These are phyloP conservation scores for Centropus bengalensis DNA, from an alignment of 2,113 vertebrate genomes.

Conservation along the genomic window DNA sequence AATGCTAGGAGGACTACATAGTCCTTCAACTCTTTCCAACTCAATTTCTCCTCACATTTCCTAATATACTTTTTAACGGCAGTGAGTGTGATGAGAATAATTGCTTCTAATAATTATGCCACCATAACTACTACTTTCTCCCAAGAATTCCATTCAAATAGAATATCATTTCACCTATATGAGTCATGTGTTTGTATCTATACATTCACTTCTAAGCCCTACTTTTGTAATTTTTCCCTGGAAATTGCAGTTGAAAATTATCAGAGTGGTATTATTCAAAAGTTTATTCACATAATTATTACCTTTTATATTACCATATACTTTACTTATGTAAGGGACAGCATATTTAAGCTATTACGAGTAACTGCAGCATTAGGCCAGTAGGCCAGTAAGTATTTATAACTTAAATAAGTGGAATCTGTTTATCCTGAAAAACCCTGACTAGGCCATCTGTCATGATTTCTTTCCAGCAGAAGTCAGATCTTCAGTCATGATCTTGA, in stretches of 20 bases:
- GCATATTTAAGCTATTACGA: slow-evolving; percentile 30
- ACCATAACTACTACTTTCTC: not conserved
- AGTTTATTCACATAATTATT: not conserved
- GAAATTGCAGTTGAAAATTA: not conserved
- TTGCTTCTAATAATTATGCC: not conserved
- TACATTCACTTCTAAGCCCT: not conserved
- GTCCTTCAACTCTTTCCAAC: not conserved
- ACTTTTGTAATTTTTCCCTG: not conserved
- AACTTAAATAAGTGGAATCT: slow-evolving; percentile 36
- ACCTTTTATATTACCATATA: not conserved
- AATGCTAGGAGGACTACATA: not conserved
- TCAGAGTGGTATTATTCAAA: not conserved
- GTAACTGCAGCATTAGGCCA: not conserved
- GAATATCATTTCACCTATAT: not conserved
- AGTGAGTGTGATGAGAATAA: not conserved
- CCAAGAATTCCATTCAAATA: not conserved
- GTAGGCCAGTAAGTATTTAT: slow-evolving; percentile 45
- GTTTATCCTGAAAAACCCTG: slow-evolving; percentile 32
- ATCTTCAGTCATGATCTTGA: not conserved
- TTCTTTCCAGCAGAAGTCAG: not conserved
- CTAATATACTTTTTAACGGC: not conserved
- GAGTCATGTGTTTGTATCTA: not conserved
- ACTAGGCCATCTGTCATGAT: slow-evolving; percentile 11
- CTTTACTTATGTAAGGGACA: slow-evolving; percentile 27
- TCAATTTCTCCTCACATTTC: not conserved